These are phyloP conservation scores for Theristicus caerulescens DNA, from an alignment of 2,113 vertebrate species.

Conservation along the genomic window DNA sequence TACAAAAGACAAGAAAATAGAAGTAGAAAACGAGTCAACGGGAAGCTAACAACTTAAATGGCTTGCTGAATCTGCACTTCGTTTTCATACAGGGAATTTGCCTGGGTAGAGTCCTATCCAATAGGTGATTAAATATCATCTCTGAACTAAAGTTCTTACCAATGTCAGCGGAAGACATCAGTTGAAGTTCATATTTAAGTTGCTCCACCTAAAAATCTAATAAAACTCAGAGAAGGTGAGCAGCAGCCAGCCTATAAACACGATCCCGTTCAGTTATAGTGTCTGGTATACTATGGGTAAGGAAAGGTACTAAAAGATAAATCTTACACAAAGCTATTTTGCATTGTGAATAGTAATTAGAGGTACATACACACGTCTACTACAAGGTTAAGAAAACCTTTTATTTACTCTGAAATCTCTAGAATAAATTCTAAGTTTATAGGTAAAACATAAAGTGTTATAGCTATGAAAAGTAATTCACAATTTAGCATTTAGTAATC, in stretches of 20 bases:
- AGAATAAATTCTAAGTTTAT: background rate
- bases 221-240: background rate
- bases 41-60: background rate
- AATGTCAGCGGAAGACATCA: background rate
- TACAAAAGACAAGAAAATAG: background rate
- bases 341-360: background rate
- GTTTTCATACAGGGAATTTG: background rate
- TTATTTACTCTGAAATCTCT: background rate
- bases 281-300: background rate
- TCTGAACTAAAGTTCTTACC: background rate
- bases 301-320: background rate
- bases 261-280: background rate
- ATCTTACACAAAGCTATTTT: background rate
- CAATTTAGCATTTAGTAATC: background rate
- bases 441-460: background rate
- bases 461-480: background rate
- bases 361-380: background rate
- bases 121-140: background rate
- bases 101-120: background rate
- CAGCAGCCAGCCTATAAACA: background rate
- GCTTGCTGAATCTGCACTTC: background rate
- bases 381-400: background rate
- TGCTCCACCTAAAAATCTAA: background rate
- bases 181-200: background rate
- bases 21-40: background rate